phyloP scores from a whole-genome alignment of 2,888 invertebrate genomes.

The Zootermopsis nevadensis region DNA sequence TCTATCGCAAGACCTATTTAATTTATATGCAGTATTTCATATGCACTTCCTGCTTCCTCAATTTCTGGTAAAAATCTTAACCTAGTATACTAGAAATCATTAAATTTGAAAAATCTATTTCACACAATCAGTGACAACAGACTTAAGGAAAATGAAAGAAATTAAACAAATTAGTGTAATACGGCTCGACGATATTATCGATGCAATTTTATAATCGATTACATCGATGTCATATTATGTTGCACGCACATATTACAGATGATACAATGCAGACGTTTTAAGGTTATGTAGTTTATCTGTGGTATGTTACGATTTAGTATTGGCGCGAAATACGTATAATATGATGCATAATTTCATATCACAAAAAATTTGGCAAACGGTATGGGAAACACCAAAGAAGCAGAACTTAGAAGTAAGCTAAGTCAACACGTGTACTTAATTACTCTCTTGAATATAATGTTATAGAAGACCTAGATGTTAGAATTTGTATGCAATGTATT shows the following conservation, averaged over 20 bases:
- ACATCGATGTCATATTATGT: background rate
- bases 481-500: conserved; percentile 41
- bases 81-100: too few relatives aligned
- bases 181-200: background rate
- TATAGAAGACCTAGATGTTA: background rate
- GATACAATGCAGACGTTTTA: background rate
- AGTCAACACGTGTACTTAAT: background rate
- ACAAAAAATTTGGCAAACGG: background rate
- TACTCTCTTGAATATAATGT: background rate
- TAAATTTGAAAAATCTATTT: too few relatives aligned
- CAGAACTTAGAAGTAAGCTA: background rate
- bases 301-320: background rate
- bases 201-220: background rate
- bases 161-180: background rate
- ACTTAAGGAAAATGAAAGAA: too few relatives aligned
- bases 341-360: background rate
- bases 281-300: background rate
- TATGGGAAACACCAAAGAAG: background rate
- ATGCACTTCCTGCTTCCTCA: too few relatives aligned
- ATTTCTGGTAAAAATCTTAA: too few relatives aligned
- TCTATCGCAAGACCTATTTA: background rate
- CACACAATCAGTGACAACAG: too few relatives aligned
- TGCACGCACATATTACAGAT: background rate
- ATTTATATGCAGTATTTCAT: background rate
- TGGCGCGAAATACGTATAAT: conserved; percentile 5